Conservation (phyloP, 2,113 vertebrate species). For the Herpetotheres cachinnans region DNA sequence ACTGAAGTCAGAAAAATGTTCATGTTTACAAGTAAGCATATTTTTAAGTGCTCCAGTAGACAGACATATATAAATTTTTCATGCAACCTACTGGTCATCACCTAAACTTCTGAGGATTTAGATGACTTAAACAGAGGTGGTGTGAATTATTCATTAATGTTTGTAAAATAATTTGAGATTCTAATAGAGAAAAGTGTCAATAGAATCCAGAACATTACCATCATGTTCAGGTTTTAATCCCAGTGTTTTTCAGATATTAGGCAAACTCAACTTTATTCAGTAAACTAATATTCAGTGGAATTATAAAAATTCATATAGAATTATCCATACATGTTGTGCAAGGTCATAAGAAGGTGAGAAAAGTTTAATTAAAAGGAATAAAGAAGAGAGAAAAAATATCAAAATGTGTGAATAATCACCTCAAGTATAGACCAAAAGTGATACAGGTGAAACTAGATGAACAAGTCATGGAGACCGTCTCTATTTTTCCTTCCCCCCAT, state of each 20-base stretch:
- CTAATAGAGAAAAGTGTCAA: neutral
- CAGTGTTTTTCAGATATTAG: neutral
- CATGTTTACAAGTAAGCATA: neutral
- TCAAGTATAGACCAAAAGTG: neutral
- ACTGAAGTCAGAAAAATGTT: neutral
- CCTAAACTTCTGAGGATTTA: neutral
- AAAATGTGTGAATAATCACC: neutral
- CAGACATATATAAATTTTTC: neutral
- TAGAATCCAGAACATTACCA: neutral
- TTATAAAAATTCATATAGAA: neutral
- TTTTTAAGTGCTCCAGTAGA: neutral
- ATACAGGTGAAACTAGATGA: neutral
- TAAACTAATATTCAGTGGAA: neutral
- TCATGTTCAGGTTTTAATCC: neutral
- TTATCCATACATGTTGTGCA: neutral
- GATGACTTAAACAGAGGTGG: neutral
- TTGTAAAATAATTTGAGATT: neutral
- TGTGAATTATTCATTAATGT: neutral
- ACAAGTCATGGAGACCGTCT: neutral
- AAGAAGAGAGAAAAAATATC: neutral
- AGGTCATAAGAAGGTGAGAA: neutral
- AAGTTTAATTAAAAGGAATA: neutral
- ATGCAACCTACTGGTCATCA: neutral
- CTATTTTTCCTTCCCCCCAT: neutral
- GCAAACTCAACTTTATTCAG: neutral